Conservation (phyloP, 2,113 vertebrate genomes). For the Rhadina sibilatrix region DNA sequence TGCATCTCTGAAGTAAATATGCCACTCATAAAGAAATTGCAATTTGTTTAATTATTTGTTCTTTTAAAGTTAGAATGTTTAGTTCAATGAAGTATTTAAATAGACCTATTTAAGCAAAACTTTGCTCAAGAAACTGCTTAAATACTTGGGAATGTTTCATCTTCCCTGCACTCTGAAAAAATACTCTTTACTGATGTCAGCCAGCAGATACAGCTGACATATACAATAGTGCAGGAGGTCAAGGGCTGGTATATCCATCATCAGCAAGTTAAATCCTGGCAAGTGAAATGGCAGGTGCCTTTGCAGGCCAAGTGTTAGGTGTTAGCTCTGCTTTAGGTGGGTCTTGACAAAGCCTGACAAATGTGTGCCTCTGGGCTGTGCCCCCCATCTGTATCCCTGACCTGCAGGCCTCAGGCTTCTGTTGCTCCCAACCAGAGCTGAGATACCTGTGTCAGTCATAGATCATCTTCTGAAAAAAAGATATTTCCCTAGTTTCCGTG, state of each 20-base stretch:
- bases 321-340: background rate
- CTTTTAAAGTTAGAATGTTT: background rate
- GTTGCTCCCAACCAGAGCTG: background rate
- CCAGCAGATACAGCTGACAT: background rate
- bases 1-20: background rate
- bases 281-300: background rate
- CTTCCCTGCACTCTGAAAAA: background rate
- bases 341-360: background rate
- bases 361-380: background rate
- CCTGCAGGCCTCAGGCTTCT: background rate
- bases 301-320: background rate
- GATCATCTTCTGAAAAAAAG: background rate
- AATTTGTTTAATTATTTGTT: background rate
- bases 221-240: background rate
- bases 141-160: background rate
- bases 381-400: background rate
- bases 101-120: background rate
- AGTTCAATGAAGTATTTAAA: background rate
- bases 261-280: background rate
- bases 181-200: background rate
- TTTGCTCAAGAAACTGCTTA: background rate
- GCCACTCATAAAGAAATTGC: background rate
- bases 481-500: background rate
- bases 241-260: background rate
- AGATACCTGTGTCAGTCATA: background rate